Evolutionary conservation across 2,797 vertebrate genomes (phyloP), one percentile per base, ranked within the genome.

Genomic region (Hoplostethus atlanticus): DNA sequence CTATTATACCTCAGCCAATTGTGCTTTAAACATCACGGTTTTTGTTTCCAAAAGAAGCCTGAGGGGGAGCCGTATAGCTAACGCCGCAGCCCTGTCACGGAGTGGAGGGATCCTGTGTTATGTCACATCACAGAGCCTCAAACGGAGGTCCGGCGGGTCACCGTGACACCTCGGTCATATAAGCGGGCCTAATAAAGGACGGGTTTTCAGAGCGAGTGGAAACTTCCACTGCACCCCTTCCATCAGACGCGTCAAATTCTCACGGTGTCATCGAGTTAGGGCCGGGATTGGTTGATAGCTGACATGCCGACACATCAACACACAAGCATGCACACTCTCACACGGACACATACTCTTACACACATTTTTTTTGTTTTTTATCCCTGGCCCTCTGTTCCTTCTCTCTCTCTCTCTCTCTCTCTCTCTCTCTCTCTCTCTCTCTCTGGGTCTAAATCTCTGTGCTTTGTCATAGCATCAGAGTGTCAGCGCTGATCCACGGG

Each of bases 151-250:
- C 53, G 51, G 64, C 31, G 69, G 56, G 79, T 84, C 77, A 70
- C 67, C 59, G 31, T 79, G 76, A 83, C 77, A 80, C 84, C 52
- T 73, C 31, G n/a, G 68, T 62, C 74, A 63, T 61, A 15, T 75
- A 64, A 76, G 67, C 65, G 1, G 57, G 30, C 47, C 62, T 21
- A 63, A 83, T 60, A 81, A 72, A 75, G 46, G 59, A 73, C 57
- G 63, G 59, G 21, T 72, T 77, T 76, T 52, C 68, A 68, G 55
- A 63, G 73, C 64, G 71, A 66, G 53, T 80, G 83, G 86, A 89
- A 84, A 84, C 69, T 76, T 81, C 54, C 44, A 13, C 71, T 21
- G 57, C 21, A 1, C 21, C 55, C 38, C n/a, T n/a, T 53, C 36
- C 3, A 2, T 15, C 21, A 21, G 21, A 21, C 21, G 30, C 48